Base-by-base conservation (phyloP, 2,888 invertebrate genomes). In the Pollenia amentaria region DNA sequence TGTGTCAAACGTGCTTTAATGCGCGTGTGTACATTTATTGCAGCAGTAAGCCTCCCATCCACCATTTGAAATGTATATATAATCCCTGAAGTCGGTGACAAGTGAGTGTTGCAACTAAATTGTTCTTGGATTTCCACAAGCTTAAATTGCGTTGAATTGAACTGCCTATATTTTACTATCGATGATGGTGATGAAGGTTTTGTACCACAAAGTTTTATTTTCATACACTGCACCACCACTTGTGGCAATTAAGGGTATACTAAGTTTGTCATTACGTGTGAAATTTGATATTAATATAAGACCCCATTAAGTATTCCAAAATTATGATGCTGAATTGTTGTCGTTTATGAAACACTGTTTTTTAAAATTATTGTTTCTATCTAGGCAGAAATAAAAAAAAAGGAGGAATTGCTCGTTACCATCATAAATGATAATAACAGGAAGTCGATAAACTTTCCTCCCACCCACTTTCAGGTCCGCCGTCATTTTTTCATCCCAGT, bases 41-140 rank as follows among this genome's bases (percentile, higher is more conserved):
- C 83, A 78, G 64, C 77, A 72, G 48, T 77, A 77, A 77, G 38
- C 21, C 67, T 21, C 51, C 16, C 62, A 55, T 55, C 65, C 44
- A 75, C 62, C 57, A 67, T 29, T 64, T 16, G 46, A 69, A 40
- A 75, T 69, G 60, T 70, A n/a, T n/a, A n/a, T n/a, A n/a, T n/a
- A 29, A 29, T 29, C 2, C 29, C 29, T 29, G 29, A 29, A 29
- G 3, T 29, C 29, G 2, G 67, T 73, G 48, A 75, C 84, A 69
- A 85, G 81, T 83, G 78, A 80, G 80, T 85, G 70, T 55, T 69
- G 46, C 48, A 29, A 29, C 29, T 64, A 42, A 80, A 75, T 75
- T 69, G 84, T 79, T 67, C 69, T 62, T 76, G 18, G 29, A 48
- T 51, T 51, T 18, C 42, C 57, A 69, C 46, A 44, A 21, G 40